Base-by-base conservation (phyloP, 2,888 invertebrate species). In the Agelastica alni region DNA sequence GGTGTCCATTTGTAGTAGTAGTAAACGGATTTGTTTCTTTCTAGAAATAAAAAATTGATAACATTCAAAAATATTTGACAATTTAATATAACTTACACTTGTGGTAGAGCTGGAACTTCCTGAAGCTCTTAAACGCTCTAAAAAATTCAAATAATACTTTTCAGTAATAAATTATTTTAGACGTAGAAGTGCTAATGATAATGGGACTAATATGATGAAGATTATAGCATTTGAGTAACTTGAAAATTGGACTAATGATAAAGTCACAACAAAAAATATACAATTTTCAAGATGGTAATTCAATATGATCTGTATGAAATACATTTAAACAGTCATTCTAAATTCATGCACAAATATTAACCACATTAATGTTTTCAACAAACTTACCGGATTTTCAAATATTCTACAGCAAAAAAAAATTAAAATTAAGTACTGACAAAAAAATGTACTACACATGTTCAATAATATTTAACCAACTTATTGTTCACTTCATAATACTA, bases 1-100 rank as follows among this genome's bases (percentile, higher is more conserved):
- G 91, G 79, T 96, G 93, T 34, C 94, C 93, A 81, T 93, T 93
- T 61, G 89, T 85, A 44, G 92, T 90, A 58, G 89, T 87, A 41
- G 91, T 81, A 77, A 96, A 96, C 13, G 96, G 95, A 75, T 88
- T 93, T 62, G 89, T 73, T 65, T 84, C 83, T 77, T 83, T 83
- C 83, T 84, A 69, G 28, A 77, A 74, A 31, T 14, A 28, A 36
- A 45, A 31, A 43, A 51, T 26, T 32, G 52, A 36, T 13, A 45
- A 42, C 37, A 39, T 51, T 41, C 36, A 37, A 30, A 52, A n/a
- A 47, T 37, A 31, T 34, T 34, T 4, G 44, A 30, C 14, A 39
- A 51, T 45, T 22, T 18, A 4, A 51, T 18, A 30, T 12, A 42
- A 76, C 78, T 79, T 76, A 83, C 81, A 51, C 72, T 76, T 36